These are phyloP conservation scores for Kryptolebias marmoratus DNA, from an alignment of 2,113 vertebrate genomes.

Conservation along the genomic window DNA sequence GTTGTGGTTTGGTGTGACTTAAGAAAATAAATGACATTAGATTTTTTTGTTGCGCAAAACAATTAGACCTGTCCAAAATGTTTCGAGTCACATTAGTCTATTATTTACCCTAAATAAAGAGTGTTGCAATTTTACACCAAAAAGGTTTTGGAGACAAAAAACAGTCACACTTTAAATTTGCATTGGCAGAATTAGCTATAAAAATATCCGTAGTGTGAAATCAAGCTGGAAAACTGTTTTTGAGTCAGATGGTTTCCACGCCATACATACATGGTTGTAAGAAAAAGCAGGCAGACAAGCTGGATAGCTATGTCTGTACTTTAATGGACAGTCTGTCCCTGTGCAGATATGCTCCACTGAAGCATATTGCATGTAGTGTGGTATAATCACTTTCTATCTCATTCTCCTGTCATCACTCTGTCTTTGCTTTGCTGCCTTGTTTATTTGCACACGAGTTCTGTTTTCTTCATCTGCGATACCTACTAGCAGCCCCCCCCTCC, in stretches of 20 bases:
- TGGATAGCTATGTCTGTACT: constrained; percentile 60
- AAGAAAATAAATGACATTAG: constrained; percentile 40
- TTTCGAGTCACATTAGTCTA: constrained; percentile 20
- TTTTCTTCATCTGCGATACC: constrained; percentile 48
- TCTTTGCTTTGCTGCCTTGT: constrained; percentile 62
- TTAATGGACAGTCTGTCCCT: constrained; percentile 73
- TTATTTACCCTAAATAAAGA: constrained; percentile 9
- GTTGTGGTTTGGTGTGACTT: constrained; percentile 36
- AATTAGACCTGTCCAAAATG: constrained; percentile 13
- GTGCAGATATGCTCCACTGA: constrained; percentile 76
- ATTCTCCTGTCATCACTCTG: constrained; percentile 64
- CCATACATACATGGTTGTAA: constrained; percentile 51
- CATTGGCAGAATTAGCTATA: too few species aligned
- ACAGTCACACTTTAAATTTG: too few species aligned
- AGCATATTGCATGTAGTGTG: constrained; percentile 69
- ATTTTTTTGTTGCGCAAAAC: background rate
- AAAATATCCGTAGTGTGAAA: background rate
- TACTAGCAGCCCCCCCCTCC: constrained; percentile 39
- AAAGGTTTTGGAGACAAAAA: too few species aligned
- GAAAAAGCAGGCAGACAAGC: constrained; percentile 51
- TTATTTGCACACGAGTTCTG: constrained; percentile 63
- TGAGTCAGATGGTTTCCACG: constrained; percentile 34
- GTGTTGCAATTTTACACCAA: background rate
- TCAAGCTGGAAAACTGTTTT: constrained; percentile 26
- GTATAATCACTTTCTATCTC: constrained; percentile 70